Percentiles rank a stretch among this genome's conserved stretches.
Evolutionary conservation across 2,797 vertebrate species (phyloP).

Genomic region (Sebastes itinus): DNA sequence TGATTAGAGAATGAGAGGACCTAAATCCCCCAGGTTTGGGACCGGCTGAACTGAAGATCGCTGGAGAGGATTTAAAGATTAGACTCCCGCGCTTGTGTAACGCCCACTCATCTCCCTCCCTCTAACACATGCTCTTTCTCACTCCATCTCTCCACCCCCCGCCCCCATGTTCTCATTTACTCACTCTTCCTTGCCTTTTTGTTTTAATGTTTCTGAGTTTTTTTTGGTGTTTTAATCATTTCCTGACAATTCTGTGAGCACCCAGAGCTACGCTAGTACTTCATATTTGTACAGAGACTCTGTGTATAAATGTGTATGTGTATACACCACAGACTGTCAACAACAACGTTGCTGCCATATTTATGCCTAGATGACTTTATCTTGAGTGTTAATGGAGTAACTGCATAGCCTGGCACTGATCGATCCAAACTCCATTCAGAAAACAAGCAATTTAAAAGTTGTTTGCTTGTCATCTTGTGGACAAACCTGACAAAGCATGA

Average conservation of each 20-base stretch:
- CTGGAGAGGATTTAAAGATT: conserved; percentile 86
- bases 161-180: conserved; percentile 36
- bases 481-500: rapidly evolving
- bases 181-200: conserved; percentile 44
- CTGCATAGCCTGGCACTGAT: too few species aligned
- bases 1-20: conserved; percentile 79
- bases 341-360: too few species aligned
- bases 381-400: too few species aligned
- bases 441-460: too few species aligned
- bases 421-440: too few species aligned
- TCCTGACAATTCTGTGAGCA: not conserved
- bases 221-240: not conserved
- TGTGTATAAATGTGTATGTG: too few species aligned
- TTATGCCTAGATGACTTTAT: too few species aligned
- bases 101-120: conserved; percentile 79
- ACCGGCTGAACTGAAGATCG: conserved; percentile 81
- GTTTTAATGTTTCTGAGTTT: conserved; percentile 13
- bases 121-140: conserved; percentile 66
- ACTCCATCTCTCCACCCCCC: conserved; percentile 27
- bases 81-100: conserved; percentile 81
- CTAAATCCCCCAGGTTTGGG: conserved; percentile 82
- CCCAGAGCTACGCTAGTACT: too few species aligned
- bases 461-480: too few species aligned
- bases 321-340: too few species aligned
- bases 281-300: too few species aligned